Evolutionary conservation across 2,113 vertebrate species (phyloP), one percentile per base, ranked within the genome.

Genomic region (Engraulis encrasicolus): DNA sequence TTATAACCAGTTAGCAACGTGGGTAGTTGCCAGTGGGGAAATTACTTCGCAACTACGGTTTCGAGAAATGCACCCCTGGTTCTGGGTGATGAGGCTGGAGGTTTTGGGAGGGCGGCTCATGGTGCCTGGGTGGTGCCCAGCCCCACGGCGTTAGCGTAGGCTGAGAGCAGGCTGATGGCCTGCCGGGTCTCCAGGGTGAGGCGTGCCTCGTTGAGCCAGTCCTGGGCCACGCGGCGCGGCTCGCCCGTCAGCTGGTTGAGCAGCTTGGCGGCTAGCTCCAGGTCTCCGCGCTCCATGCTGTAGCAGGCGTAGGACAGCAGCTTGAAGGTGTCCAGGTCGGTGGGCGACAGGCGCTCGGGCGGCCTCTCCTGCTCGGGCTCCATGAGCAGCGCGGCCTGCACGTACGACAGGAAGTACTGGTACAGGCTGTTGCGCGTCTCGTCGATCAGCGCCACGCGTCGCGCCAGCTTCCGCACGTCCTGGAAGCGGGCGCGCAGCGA

Each of bases 211-310:
- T 83, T 95, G 77, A 99, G 95, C 98, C 98, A 99, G 92, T 98
- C 98, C 77, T 97, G 96, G 0, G 96, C 96, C 89, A 99, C 98
- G 31, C 97, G 92, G 85, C 98, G 91, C 0, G 98, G 93, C 92
- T 99, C 98, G 0, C 98, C 98, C 71, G 92, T 94, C 78, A 99
- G 78, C 92, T 99, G 98, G 92, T 99, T 99, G 79, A 99, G 95
- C 71, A 99, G 95, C 85, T 99, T 99, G 0, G 98, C 98, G 0
- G 98, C 98, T 83, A 99, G 89, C 95, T 99, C 98, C 89, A 99
- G 93, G 19, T 99, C 97, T 0, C 98, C 98, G 0, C 94, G 98
- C 78, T 99, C 98, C 1, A 99, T 92, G 93, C 97, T 96, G 31
- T 97, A 99, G 6, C 96, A 96, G 0, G 98, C 98, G 0, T 98